A percentile compares a stretch with the other conserved stretches of the same genome.
phyloP scores from a whole-genome alignment of 2,797 vertebrate genomes.

The Fistularia commersonii region DNA sequence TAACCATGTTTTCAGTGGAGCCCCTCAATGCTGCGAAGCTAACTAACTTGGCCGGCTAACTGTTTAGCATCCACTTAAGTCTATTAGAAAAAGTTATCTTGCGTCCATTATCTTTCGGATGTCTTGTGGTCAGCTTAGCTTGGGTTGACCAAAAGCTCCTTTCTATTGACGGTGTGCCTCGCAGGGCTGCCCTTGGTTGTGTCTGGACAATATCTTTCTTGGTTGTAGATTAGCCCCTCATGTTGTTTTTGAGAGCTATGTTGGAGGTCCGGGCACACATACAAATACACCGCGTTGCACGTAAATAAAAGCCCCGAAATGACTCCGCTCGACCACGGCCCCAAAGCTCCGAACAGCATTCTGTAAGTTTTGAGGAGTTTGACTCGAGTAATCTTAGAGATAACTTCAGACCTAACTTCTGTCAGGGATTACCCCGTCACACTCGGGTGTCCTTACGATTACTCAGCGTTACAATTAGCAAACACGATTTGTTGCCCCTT shows the following conservation, averaged over 20 bases:
- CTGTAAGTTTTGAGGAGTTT: slow-evolving; percentile 45
- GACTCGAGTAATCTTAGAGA: slow-evolving; percentile 11
- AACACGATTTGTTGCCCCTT: too few species aligned
- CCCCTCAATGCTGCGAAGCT: slow-evolving; percentile 35
- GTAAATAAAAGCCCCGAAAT: too few species aligned
- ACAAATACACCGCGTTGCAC: not conserved
- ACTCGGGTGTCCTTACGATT: not conserved
- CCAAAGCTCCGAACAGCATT: not conserved
- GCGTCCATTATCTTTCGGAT: slow-evolving; percentile 11
- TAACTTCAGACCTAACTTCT: not conserved
- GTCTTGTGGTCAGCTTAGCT: slow-evolving; percentile 8
- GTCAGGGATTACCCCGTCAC: slow-evolving; percentile 1
- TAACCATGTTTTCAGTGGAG: slow-evolving; percentile 44
- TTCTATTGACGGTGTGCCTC: slow-evolving; percentile 7
- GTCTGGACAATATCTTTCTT: slow-evolving; percentile 32
- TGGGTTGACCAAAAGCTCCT: slow-evolving; percentile 5
- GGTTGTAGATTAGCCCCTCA: slow-evolving; percentile 51
- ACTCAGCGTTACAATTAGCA: not conserved
- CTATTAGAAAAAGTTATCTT: slow-evolving; percentile 36
- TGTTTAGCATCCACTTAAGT: slow-evolving; percentile 30
- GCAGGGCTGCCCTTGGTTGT: slow-evolving; percentile 33
- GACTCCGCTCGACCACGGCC: not conserved
- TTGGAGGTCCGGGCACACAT: not conserved
- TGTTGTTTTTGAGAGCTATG: slow-evolving; percentile 50
- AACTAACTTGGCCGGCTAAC: slow-evolving; percentile 49